phyloP scores from a whole-genome alignment of 2,113 vertebrate genomes.

The Ictalurus furcatus region DNA sequence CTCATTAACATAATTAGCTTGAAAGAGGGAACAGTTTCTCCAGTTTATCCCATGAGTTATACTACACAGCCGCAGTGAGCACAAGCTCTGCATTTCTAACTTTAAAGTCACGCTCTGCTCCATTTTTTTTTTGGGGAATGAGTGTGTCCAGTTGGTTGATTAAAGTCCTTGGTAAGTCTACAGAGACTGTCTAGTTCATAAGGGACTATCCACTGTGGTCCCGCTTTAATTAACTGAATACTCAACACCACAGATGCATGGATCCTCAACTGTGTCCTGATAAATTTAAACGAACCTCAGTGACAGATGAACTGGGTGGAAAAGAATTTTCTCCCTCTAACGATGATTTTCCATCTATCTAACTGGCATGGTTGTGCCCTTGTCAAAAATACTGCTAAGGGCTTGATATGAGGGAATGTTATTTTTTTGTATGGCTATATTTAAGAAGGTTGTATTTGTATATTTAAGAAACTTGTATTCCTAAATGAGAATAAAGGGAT shows the following conservation, averaged over 20 bases:
- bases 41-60: constrained; percentile 27
- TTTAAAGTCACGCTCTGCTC: constrained; percentile 16
- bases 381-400: constrained; percentile 18
- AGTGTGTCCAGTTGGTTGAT: constrained; percentile 53
- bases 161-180: constrained; percentile 53
- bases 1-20: constrained; percentile 15
- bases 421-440: constrained; percentile 33
- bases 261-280: constrained; percentile 46
- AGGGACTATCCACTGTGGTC: constrained; percentile 51
- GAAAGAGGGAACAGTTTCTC: constrained; percentile 11
- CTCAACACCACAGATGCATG: constrained; percentile 47
- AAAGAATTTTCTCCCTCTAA: constrained; percentile 25
- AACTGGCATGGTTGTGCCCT: neutral
- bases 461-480: neutral
- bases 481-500: neutral
- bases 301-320: constrained; percentile 38
- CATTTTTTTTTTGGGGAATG: constrained; percentile 38
- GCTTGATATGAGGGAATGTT: constrained; percentile 15
- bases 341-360: constrained; percentile 13
- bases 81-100: constrained; percentile 1
- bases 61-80: constrained; percentile 20
- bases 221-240: constrained; percentile 58
- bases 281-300: constrained; percentile 32
- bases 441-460: neutral
- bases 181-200: constrained; percentile 48